Percentiles rank a stretch among this genome's conserved stretches.
phyloP scores from a whole-genome alignment of 2,113 vertebrate species.

The Talpa occidentalis region DNA sequence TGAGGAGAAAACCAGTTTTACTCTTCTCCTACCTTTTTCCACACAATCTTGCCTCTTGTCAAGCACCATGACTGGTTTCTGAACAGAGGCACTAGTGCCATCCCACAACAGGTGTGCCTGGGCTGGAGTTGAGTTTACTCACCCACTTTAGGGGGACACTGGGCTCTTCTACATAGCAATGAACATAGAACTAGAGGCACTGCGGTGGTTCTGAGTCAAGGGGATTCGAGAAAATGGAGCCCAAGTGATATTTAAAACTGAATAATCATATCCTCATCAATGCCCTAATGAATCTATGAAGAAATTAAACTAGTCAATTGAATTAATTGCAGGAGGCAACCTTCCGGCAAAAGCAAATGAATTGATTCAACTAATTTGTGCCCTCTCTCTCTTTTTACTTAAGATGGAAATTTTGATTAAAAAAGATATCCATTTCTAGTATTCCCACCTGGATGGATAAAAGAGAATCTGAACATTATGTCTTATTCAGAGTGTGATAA shows the following conservation, averaged over 20 bases:
- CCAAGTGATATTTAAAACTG: constrained; percentile 25
- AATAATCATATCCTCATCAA: constrained; percentile 49
- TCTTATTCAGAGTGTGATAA: constrained; percentile 52
- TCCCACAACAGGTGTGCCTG: not conserved
- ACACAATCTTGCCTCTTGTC: fast-evolving
- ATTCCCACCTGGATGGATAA: constrained; percentile 67
- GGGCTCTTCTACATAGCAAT: not conserved
- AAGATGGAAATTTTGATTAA: constrained; percentile 74
- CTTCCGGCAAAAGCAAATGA: constrained; percentile 71
- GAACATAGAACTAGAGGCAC: not conserved
- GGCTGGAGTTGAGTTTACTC: not conserved
- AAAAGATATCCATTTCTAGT: constrained; percentile 60
- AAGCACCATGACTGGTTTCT: not conserved
- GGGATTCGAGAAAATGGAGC: not conserved
- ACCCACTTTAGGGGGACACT: not conserved
- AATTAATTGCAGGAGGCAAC: constrained; percentile 75
- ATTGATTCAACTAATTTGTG: constrained; percentile 72
- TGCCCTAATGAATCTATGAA: constrained; percentile 65
- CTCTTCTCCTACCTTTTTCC: fast-evolving
- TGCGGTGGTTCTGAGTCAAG: not conserved
- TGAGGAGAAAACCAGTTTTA: not conserved
- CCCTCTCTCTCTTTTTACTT: constrained; percentile 61
- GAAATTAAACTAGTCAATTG: constrained; percentile 70
- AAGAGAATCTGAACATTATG: constrained; percentile 38
- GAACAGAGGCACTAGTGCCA: not conserved